phyloP scores from a whole-genome alignment of 1,140 invertebrate species.

The Artemia franciscana region DNA sequence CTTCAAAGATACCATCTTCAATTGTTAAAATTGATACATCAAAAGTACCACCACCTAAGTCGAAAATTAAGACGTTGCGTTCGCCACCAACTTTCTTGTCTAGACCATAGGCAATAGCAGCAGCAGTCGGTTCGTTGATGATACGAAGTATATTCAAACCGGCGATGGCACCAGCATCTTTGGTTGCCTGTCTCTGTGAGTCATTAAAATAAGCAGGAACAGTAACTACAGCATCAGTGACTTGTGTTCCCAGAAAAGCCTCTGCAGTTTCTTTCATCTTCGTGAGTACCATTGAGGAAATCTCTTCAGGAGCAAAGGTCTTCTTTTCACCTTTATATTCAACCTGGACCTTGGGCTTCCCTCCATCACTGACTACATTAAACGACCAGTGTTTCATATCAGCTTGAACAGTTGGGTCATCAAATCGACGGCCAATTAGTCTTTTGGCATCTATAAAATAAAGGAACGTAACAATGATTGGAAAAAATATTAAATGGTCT shows the following conservation, averaged over 20 bases:
- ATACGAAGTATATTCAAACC: slow-evolving; percentile 56
- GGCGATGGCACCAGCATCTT: slow-evolving; percentile 29
- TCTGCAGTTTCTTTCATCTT: slow-evolving; percentile 33
- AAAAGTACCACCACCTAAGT: slow-evolving; percentile 91
- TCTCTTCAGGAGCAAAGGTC: slow-evolving; percentile 40
- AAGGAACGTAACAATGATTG: no score
- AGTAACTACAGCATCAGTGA: slow-evolving; percentile 23
- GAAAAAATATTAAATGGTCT: no score
- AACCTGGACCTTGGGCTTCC: slow-evolving; percentile 62
- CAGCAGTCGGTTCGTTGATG: slow-evolving; percentile 56
- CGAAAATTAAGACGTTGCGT: slow-evolving; percentile 70
- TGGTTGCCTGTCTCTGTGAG: no score
- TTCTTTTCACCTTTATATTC: slow-evolving; percentile 27
- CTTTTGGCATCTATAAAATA: slow-evolving; percentile 55
- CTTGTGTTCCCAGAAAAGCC: slow-evolving; percentile 32
- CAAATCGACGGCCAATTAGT: slow-evolving; percentile 77
- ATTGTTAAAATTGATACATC: slow-evolving; percentile 49
- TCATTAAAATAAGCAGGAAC: no score
- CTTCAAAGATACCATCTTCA: slow-evolving; percentile 40
- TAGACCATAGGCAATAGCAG: slow-evolving; percentile 50
- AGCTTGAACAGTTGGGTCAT: slow-evolving; percentile 62
- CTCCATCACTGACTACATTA: slow-evolving; percentile 55
- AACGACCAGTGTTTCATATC: slow-evolving; percentile 98
- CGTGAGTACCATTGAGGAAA: slow-evolving; percentile 33
- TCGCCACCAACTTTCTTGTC: slow-evolving; percentile 25